phyloP scores from a whole-genome alignment of 2,888 invertebrate species.

The Orthonevra nobilis region DNA sequence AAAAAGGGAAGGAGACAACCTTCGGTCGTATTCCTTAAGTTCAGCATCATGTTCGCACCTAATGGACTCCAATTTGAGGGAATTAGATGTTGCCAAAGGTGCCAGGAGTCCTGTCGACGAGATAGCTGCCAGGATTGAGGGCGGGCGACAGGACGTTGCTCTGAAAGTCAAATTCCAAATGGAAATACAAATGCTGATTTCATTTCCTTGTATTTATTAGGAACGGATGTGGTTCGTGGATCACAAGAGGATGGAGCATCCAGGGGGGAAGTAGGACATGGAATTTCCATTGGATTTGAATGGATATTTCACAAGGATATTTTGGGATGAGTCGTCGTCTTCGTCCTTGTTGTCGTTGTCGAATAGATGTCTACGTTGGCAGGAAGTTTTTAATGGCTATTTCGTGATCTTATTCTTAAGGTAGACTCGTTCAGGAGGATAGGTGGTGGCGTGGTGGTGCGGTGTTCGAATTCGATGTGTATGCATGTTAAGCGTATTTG shows the following conservation, averaged over 20 bases:
- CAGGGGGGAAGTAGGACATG: constrained; percentile 44
- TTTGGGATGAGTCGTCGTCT: constrained; percentile 32
- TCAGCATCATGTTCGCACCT: constrained; percentile 67
- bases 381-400: constrained; percentile 59
- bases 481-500: constrained; percentile 22
- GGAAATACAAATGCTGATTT: constrained; percentile 67
- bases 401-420: constrained; percentile 55
- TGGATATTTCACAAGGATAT: constrained; percentile 32
- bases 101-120: constrained; percentile 53
- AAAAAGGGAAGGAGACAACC: constrained; percentile 6
- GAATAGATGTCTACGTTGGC: constrained; percentile 32
- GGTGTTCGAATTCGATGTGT: background rate
- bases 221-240: constrained; percentile 58
- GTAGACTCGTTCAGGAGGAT: background rate
- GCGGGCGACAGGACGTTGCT: constrained; percentile 3
- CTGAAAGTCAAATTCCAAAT: constrained; percentile 58
- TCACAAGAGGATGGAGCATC: background rate
- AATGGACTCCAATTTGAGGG: constrained; percentile 67
- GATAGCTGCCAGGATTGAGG: background rate
- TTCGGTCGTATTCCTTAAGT: constrained; percentile 39
- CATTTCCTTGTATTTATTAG: constrained; percentile 68
- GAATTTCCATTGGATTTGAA: constrained; percentile 63
- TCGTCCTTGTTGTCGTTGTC: background rate
- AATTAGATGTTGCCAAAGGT: constrained; percentile 64
- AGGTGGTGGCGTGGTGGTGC: background rate